Conservation (phyloP, 2,888 invertebrate species). For the Tenodera sinensis region DNA sequence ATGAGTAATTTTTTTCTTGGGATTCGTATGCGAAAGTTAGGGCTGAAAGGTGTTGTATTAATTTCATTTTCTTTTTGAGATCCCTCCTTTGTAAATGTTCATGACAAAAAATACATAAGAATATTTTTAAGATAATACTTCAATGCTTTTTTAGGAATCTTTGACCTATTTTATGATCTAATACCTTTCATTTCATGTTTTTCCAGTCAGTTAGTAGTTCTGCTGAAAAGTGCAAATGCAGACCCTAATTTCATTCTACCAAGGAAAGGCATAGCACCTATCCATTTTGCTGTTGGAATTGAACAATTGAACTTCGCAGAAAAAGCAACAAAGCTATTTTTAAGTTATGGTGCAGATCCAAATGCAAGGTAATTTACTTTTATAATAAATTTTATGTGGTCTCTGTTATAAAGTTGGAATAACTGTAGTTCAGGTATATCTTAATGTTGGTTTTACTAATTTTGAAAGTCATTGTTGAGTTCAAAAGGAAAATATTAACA, state of each 20-base stretch:
- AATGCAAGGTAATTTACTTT: conserved; percentile 57
- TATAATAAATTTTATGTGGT: not conserved
- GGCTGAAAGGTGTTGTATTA: too few species aligned
- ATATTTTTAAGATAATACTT: too few species aligned
- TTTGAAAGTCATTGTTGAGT: too few species aligned
- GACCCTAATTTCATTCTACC: conserved; percentile 68
- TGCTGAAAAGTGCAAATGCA: conserved; percentile 42
- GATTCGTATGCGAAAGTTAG: too few species aligned
- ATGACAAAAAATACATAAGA: too few species aligned
- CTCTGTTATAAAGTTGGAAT: not conserved
- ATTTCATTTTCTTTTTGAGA: too few species aligned
- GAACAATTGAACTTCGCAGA: conserved; percentile 60
- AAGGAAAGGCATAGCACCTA: conserved; percentile 66
- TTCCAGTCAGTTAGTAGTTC: not conserved
- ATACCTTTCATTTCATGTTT: too few species aligned
- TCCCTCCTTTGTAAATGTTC: too few species aligned
- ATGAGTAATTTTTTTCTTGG: too few species aligned
- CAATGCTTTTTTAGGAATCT: too few species aligned
- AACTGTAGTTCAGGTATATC: not conserved
- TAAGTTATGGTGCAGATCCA: conserved; percentile 68
- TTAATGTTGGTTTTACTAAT: not conserved
- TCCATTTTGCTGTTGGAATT: conserved; percentile 74
- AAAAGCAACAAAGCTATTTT: conserved; percentile 61
- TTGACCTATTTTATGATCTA: too few species aligned
- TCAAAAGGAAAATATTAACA: too few species aligned